A percentile compares a stretch with the other conserved stretches of the same genome.
phyloP scores from a whole-genome alignment of 2,113 vertebrate species.

The Andinoacara biseriatus region DNA sequence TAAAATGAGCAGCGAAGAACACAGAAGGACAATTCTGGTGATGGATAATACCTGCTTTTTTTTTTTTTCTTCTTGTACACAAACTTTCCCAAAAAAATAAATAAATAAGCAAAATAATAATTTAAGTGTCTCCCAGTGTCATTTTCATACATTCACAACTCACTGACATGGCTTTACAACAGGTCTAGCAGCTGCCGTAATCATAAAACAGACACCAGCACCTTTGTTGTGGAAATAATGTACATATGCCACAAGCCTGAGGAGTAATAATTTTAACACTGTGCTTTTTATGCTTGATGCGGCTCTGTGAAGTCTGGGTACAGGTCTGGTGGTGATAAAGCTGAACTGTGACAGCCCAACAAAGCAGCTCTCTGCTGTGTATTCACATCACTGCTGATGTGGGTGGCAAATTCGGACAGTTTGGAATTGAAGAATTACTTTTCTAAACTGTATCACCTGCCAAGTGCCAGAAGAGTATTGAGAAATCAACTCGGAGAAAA shows the following conservation, averaged over 20 bases:
- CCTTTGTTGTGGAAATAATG: background rate
- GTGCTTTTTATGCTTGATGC: background rate
- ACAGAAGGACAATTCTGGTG: background rate
- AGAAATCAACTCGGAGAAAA: background rate
- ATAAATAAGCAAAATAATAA: background rate
- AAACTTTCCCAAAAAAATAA: background rate
- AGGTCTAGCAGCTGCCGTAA: background rate
- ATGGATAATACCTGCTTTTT: background rate
- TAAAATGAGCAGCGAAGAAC: background rate
- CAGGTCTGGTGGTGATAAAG: background rate
- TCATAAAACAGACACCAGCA: background rate
- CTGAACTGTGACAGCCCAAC: background rate
- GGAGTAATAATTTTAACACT: background rate
- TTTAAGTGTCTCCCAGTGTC: no score
- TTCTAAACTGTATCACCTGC: slow-evolving; percentile 4
- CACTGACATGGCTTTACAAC: background rate
- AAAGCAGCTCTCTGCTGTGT: background rate
- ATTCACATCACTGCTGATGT: slow-evolving; percentile 11
- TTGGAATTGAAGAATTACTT: slow-evolving; percentile 1
- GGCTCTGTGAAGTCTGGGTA: slow-evolving; percentile 3
- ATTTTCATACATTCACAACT: fast-evolving
- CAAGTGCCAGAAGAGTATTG: background rate
- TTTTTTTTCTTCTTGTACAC: background rate
- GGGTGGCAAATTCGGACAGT: background rate
- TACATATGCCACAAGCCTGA: background rate